Conservation (phyloP, 53 echinoderm and acorn worm genomes). For the Temnopleurus reevesii region DNA sequence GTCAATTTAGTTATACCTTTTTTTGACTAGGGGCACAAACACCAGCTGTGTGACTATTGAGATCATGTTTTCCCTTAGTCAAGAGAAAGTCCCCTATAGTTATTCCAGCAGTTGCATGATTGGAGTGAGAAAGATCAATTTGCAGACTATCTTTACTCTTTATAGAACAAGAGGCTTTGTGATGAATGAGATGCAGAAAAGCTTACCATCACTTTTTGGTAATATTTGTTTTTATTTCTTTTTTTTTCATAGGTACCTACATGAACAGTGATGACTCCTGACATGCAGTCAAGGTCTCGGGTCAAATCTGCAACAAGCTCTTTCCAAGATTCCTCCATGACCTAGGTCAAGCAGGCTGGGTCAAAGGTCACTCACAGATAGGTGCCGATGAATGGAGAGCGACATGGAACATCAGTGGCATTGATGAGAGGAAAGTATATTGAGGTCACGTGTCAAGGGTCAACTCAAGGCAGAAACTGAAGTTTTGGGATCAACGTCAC, state of each 20-base stretch:
- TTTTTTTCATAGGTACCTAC: conserved; percentile 44
- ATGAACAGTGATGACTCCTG: conserved; percentile 61
- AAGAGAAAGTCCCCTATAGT: no score
- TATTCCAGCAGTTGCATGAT: no score
- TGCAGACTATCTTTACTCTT: no score
- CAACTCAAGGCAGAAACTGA: not conserved
- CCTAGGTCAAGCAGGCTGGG: conserved; percentile 83
- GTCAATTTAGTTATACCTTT: no score
- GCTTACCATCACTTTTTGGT: no score
- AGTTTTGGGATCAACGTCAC: no score
- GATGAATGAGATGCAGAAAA: no score
- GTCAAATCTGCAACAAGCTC: conserved; percentile 70
- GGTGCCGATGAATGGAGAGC: conserved; percentile 93
- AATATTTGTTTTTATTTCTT: not conserved
- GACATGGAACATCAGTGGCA: conserved; percentile 73
- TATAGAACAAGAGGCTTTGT: no score
- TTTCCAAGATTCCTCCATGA: conserved; percentile 78
- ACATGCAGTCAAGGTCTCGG: conserved; percentile 69
- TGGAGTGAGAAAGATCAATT: no score
- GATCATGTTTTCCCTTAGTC: no score
- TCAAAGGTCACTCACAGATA: conserved; percentile 70
- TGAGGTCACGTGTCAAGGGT: not conserved
- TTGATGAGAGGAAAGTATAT: conserved; percentile 69
- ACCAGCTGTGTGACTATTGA: no score
- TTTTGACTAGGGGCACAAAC: no score